Evolutionary conservation across 2,888 invertebrate species (phyloP), one percentile per base, ranked within the genome.

Genomic region (Selenia dentaria): DNA sequence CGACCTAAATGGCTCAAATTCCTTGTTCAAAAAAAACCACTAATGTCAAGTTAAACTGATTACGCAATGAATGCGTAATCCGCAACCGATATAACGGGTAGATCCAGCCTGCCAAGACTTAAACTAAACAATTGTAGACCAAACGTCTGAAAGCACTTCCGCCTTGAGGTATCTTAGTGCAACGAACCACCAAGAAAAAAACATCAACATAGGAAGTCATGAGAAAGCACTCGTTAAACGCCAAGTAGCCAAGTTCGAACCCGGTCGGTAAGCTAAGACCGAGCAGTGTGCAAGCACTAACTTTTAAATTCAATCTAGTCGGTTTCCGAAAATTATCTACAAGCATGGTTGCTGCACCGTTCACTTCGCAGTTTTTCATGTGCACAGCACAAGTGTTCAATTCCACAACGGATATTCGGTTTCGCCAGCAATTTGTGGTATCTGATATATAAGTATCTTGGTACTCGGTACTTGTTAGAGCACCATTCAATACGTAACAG

Each of bases 301-400:
- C 46, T 53, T 66, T 67, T 62, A 61, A 66, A 68, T 70, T 68
- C 64, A 70, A 70, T 70, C 62, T 53, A 59, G 59, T 51, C 52
- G 44, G 56, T 61, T 57, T 51, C n/a, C 3, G 52, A 54, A 62
- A 62, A 57, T 58, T 57, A 59, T 33, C 47, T 25, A 31, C 39
- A 54, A 57, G 58, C 51, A 61, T 67, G 64, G n/a, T n/a, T n/a
- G n/a, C n/a, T n/a, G 4, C 59, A 59, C 20, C 40, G 47, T 48
- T 49, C 37, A 40, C 32, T 45, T 48, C 36, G 29, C 40, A 29
- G 26, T 10, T 46, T 26, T 51, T 48, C 43, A 13, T 9, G 6
- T n/a, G n/a, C n/a, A n/a, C n/a, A n/a, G n/a, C n/a, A 13, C 35
- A 27, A 44, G 37, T 12, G 26, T 31, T 18, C 13, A 35, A 22